A percentile compares a stretch with the other conserved stretches of the same genome.
Conservation (phyloP, 2,888 invertebrate genomes). For the Drosophila pullipes region DNA sequence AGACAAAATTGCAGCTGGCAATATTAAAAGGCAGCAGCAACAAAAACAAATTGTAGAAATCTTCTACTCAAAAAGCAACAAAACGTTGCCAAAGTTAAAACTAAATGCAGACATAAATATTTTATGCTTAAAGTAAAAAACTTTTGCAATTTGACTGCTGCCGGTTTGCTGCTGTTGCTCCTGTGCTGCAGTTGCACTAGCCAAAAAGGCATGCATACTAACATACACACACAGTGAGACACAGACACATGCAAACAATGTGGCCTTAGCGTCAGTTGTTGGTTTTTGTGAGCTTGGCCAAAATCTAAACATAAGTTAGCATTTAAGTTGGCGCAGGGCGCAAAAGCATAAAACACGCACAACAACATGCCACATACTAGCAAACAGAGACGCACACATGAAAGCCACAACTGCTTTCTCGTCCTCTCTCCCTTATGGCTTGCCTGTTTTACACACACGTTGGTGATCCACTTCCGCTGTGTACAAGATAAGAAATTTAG, state of each 20-base stretch:
- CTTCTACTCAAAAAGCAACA: constrained; percentile 60
- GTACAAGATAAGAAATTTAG: constrained; percentile 57
- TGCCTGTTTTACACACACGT: constrained; percentile 43
- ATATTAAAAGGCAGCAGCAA: constrained; percentile 32
- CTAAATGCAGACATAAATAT: constrained; percentile 79
- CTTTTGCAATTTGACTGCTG: constrained; percentile 77
- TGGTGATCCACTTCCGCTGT: constrained; percentile 62
- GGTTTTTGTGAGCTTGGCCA: constrained; percentile 53
- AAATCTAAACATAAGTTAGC: constrained; percentile 78
- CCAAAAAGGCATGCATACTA: constrained; percentile 56
- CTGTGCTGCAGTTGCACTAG: constrained; percentile 53
- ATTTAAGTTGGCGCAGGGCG: constrained; percentile 77
- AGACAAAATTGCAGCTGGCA: constrained; percentile 63
- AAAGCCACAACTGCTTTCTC: constrained; percentile 35
- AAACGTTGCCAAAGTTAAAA: constrained; percentile 70
- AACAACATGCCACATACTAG: constrained; percentile 48
- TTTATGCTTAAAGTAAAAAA: constrained; percentile 79
- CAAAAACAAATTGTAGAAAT: constrained; percentile 39
- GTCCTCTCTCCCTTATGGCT: neutral
- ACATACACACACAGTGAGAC: constrained; percentile 8
- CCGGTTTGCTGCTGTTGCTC: constrained; percentile 11
- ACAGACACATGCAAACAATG: constrained; percentile 47
- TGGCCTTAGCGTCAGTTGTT: constrained; percentile 60
- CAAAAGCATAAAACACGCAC: constrained; percentile 75
- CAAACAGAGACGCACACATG: constrained; percentile 29